A percentile compares a stretch with the other conserved stretches of the same genome.
phyloP scores from a whole-genome alignment of 2,797 vertebrate genomes.

The Steatocranus sp. region DNA sequence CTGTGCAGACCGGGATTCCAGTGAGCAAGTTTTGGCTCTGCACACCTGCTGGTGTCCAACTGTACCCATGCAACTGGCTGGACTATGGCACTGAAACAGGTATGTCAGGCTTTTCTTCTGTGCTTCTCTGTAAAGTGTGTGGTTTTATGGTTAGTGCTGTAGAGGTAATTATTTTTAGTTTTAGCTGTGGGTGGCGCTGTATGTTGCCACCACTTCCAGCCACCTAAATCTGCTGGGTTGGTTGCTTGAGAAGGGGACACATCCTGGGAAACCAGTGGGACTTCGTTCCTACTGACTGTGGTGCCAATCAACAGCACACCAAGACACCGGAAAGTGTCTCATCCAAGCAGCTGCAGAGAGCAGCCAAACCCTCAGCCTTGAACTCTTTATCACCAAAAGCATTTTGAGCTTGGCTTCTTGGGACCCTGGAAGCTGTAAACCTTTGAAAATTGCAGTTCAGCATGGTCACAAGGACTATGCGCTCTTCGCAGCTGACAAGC shows the following conservation, averaged over 20 bases:
- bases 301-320: conserved; percentile 73
- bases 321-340: conserved; percentile 68
- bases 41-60: conserved; percentile 61
- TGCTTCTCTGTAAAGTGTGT: neutral
- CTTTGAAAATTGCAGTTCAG: conserved; percentile 67
- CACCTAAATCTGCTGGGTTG: conserved; percentile 74
- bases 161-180: conserved; percentile 17
- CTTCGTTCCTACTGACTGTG: conserved; percentile 73
- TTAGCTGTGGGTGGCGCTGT: conserved; percentile 78
- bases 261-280: conserved; percentile 68
- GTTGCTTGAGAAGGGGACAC: conserved; percentile 65
- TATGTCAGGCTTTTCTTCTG: conserved; percentile 26
- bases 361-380: conserved; percentile 74
- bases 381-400: conserved; percentile 72
- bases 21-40: conserved; percentile 74
- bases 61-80: conserved; percentile 78
- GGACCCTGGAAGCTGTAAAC: conserved; percentile 57
- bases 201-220: conserved; percentile 71
- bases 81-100: conserved; percentile 56
- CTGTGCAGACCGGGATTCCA: conserved; percentile 67
- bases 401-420: conserved; percentile 63
- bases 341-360: conserved; percentile 72
- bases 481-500: conserved; percentile 68
- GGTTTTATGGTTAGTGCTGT: neutral
- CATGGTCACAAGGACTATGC: conserved; percentile 67